Base-by-base conservation (phyloP, 2,113 vertebrate species). In the Notiomystis cincta region DNA sequence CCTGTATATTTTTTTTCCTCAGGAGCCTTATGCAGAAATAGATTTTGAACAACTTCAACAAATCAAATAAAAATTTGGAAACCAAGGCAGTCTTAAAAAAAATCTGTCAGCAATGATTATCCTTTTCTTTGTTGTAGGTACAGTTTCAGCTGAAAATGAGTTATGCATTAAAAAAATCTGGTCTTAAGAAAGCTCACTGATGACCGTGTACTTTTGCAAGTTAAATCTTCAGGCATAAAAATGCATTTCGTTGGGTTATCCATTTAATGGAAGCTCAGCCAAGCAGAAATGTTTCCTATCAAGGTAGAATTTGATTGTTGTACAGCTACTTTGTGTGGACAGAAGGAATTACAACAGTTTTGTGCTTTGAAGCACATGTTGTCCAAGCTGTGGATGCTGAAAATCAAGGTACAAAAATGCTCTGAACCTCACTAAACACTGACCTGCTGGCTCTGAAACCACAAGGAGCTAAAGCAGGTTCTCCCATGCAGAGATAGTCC, bases 51-150 rank as follows among this genome's bases (percentile, higher is more conserved):
- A 82, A 45, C 38, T 88, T 96, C 84, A 89, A 81, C 30, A 83
- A 87, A 89, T 76, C 61, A 77, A 80, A 91, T 60, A 81, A 93
- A 95, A 91, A 22, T 56, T 58, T 85, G 40, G 45, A 33, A 89
- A 95, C 45, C 87, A 91, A 73, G 37, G 11, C n/a, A 67, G 38
- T 50, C 40, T 91, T 75, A 71, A 94, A 62, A 67, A 67, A 91
- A 82, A 85, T 80, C 50, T 83, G 50, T 94, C 48, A 90, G 61
- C 73, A 87, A 60, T 44, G n/a, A 72, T 65, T 71, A 56, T 78
- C 4, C 18, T 16, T 64, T 89, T 45, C 87, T 69, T 69, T 79
- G 50, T 71, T 87, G 45, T 54, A 78, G 18, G 42, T 60, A 86
- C 22, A 86, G 31, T n/a, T 87, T 95, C 54, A 69, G 58, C 61